A percentile compares a stretch with the other conserved stretches of the same genome.
Conservation (phyloP, 1,140 invertebrate genomes). For the Neodiprion pinetum region DNA sequence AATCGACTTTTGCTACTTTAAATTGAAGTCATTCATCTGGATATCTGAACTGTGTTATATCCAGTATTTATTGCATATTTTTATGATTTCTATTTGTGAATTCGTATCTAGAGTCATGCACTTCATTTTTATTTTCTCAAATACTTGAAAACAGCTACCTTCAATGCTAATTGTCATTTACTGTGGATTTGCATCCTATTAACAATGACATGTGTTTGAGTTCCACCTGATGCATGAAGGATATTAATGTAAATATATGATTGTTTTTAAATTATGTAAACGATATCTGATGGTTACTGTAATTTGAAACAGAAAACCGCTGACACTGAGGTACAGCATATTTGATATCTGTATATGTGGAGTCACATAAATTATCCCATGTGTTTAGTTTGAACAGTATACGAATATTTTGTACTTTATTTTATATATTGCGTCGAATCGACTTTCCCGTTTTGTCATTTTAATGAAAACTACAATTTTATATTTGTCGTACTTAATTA, state of each 20-base stretch:
- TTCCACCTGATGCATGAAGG: background rate
- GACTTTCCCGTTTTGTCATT: background rate
- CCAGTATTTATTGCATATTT: conserved; percentile 8
- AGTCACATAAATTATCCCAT: background rate
- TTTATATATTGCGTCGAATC: background rate
- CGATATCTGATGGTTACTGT: background rate
- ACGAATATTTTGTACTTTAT: conserved; percentile 1
- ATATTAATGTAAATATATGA: background rate
- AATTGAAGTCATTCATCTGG: background rate
- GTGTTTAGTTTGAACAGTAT: conserved; percentile 3
- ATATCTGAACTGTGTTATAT: background rate
- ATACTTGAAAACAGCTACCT: background rate
- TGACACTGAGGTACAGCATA: background rate
- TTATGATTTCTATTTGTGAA: background rate
- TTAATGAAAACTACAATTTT: background rate
- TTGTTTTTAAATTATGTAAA: background rate
- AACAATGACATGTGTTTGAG: background rate
- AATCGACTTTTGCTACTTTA: background rate
- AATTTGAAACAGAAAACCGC: background rate
- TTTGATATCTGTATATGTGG: background rate
- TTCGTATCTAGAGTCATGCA: background rate
- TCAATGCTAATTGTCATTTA: background rate
- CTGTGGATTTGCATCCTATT: background rate
- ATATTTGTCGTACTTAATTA: conserved; percentile 6
- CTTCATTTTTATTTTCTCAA: background rate